A percentile compares a stretch with the other conserved stretches of the same genome.
These are phyloP conservation scores for Ctenopoma kingsleyae DNA, from an alignment of 2,797 vertebrate genomes.

Conservation along the genomic window DNA sequence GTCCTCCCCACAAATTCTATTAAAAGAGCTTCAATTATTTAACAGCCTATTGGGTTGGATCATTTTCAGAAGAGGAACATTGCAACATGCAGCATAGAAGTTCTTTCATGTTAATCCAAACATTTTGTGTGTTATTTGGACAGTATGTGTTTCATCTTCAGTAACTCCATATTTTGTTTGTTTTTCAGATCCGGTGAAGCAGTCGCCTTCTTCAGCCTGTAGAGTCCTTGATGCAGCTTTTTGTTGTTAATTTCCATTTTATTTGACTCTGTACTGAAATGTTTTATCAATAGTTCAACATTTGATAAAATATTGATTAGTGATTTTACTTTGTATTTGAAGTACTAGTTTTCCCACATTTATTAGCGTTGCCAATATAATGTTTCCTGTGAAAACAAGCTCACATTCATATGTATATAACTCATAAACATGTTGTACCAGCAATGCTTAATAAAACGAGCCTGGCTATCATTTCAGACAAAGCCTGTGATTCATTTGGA, in stretches of 20 bases:
- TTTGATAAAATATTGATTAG: slow-evolving; percentile 7
- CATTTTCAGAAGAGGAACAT: neutral
- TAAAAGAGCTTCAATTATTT: neutral
- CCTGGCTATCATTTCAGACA: slow-evolving; percentile 7
- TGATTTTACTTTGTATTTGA: slow-evolving; percentile 2
- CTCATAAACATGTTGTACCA: slow-evolving; percentile 12
- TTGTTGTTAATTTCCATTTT: slow-evolving; percentile 5
- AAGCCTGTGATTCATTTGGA: neutral
- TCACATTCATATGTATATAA: slow-evolving; percentile 49
- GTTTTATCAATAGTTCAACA: slow-evolving; percentile 3
- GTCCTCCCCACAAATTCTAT: neutral
- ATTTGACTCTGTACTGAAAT: slow-evolving; percentile 13
- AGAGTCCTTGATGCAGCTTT: slow-evolving; percentile 9
- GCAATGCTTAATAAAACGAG: slow-evolving; percentile 53
- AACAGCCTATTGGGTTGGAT: neutral
- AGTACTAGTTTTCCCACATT: slow-evolving; percentile 7
- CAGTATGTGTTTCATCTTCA: neutral
- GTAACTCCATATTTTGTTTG: neutral
- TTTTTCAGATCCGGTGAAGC: slow-evolving; percentile 82
- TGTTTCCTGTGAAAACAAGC: slow-evolving; percentile 28
- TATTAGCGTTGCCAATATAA: slow-evolving; percentile 3
- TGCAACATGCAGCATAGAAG: no score
- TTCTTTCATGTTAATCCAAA: neutral
- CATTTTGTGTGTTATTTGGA: neutral
- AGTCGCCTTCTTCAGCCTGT: neutral